Base-by-base conservation (phyloP, 2,797 vertebrate species). In the Mastacembelus armatus region DNA sequence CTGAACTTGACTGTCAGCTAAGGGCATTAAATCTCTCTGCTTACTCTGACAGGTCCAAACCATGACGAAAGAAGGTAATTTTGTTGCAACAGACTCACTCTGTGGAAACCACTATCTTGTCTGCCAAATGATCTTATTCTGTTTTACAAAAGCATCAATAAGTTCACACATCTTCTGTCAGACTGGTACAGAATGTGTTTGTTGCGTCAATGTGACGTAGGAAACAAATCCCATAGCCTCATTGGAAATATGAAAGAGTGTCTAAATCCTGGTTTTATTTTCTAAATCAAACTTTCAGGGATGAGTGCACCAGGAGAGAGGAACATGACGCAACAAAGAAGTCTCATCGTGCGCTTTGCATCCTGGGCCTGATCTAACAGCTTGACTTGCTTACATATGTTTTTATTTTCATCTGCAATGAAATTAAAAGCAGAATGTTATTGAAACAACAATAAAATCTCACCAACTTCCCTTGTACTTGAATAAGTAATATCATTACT, bases 371-470 rank as follows among this genome's bases (percentile, higher is more conserved):
- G 66, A 78, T 71, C 58, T 32, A 24, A 74, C 74, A 65, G 19
- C 66, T 74, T 66, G 52, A 70, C 57, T 60, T 62, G 42, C 47
- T n/a, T 71, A 68, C 87, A 88, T 86, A 63, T 91, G 87, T 67
- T 84, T 85, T 85, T 59, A 66, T 83, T 88, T 85, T 77, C 10
- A 73, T 63, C 63, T 48, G 44, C 29, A n/a, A n/a, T n/a, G n/a
- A n/a, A n/a, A n/a, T n/a, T n/a, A n/a, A n/a, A n/a, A n/a, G n/a
- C n/a, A n/a, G n/a, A 66, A 74, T 82, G 62, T 80, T 83, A 64
- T 69, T 74, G 42, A 77, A 80, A 69, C 40, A 72, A 69, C 58
- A 83, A 64, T 35, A 43, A 68, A 62, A 21, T 44, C 43, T 38
- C 35, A 38, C 30, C 24, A 64, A 39, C 40, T 56, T 54, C n/a